Conservation (phyloP, 2,888 invertebrate species). For the Meiosimyza decipiens region DNA sequence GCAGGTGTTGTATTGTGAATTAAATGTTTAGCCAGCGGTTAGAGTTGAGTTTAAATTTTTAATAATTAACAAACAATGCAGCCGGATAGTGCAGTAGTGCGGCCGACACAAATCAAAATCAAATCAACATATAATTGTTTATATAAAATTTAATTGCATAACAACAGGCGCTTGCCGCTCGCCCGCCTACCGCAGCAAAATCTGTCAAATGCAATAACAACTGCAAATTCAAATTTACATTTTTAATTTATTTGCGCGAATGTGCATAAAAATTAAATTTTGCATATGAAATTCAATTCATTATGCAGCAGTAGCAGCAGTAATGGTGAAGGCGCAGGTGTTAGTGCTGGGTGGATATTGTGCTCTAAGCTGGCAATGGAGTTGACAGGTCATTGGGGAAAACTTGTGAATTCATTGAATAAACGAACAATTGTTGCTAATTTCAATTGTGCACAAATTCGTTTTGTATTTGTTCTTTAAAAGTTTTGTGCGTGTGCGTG, state of each 20-base stretch:
- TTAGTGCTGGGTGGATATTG: too few relatives aligned
- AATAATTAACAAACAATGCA: too few relatives aligned
- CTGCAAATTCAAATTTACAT: constrained; percentile 29
- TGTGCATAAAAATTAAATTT: constrained; percentile 30
- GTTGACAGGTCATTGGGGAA: constrained; percentile 1
- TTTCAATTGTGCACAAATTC: constrained; percentile 23
- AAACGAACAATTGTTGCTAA: constrained; percentile 30
- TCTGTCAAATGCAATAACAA: constrained; percentile 25
- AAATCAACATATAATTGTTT: constrained; percentile 34
- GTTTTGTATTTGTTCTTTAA: too few relatives aligned
- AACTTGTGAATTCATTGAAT: constrained; percentile 1
- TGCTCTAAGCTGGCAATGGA: too few relatives aligned
- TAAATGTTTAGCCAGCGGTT: too few relatives aligned
- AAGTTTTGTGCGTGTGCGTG: too few relatives aligned
- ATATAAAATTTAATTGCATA: constrained; percentile 33
- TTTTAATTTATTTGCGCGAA: constrained; percentile 29
- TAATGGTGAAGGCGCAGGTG: too few relatives aligned
- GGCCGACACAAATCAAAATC: constrained; percentile 33
- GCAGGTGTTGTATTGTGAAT: too few relatives aligned
- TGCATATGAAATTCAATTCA: constrained; percentile 23
- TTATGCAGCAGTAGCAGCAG: not conserved
- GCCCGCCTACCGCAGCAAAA: constrained; percentile 3
- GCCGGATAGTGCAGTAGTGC: not conserved
- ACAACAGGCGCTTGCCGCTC: constrained; percentile 6
- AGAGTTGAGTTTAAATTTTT: too few relatives aligned